Evolutionary conservation across 1,140 invertebrate species (phyloP).

Genomic region (Diabrotica virgifera): DNA sequence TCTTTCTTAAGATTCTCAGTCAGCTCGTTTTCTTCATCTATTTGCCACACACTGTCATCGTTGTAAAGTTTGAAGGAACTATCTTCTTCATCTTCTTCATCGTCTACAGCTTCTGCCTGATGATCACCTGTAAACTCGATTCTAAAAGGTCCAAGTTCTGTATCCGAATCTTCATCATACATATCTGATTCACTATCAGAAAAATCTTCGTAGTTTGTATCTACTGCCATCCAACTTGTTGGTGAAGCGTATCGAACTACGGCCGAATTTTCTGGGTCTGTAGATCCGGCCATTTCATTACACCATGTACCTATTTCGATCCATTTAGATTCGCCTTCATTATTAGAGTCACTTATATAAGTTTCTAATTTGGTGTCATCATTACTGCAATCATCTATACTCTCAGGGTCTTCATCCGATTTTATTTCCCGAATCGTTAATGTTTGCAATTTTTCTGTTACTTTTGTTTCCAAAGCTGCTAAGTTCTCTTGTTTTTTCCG

Average conservation of each 20-base stretch:
- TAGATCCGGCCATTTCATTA: constrained; percentile 72
- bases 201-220: constrained; percentile 44
- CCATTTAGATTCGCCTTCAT: constrained; percentile 53
- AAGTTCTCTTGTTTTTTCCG: constrained; percentile 35
- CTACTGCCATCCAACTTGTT: constrained; percentile 49
- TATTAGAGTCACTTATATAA: constrained; percentile 38
- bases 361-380: constrained; percentile 37
- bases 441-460: constrained; percentile 25
- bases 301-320: constrained; percentile 86
- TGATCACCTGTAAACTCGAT: constrained; percentile 81
- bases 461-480: constrained; percentile 19
- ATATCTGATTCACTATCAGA: constrained; percentile 45
- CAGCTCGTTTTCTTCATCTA: constrained; percentile 39
- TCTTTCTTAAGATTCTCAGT: constrained; percentile 43
- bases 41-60: constrained; percentile 35
- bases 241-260: constrained; percentile 52
- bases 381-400: constrained; percentile 39
- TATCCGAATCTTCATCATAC: constrained; percentile 49
- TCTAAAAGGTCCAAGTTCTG: constrained; percentile 56
- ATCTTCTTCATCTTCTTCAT: constrained; percentile 47
- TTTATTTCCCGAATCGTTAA: constrained; percentile 36
- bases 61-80: constrained; percentile 32
- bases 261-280: constrained; percentile 15
- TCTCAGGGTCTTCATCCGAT: constrained; percentile 36
- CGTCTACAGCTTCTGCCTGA: constrained; percentile 79